These are phyloP conservation scores for Thamnophis elegans DNA, from an alignment of 2,797 vertebrate species.

Conservation along the genomic window DNA sequence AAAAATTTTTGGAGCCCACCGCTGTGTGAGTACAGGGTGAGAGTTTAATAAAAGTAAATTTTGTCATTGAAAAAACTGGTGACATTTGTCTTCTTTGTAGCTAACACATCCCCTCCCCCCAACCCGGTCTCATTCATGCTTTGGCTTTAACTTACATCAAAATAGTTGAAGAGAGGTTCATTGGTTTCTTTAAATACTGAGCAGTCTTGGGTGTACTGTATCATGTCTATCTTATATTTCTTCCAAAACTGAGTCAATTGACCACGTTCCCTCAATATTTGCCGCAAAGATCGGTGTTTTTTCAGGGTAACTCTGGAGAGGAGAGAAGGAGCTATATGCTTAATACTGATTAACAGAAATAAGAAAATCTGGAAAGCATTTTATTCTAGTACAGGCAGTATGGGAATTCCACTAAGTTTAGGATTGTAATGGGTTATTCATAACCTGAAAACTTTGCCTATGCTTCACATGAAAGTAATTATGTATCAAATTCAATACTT, in stretches of 20 bases:
- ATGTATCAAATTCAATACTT: not conserved
- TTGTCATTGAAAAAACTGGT: rapidly evolving
- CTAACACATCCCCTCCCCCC: not conserved
- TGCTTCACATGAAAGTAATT: not conserved
- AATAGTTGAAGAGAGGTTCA: constrained; percentile 76
- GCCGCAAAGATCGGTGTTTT: constrained; percentile 67
- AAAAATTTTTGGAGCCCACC: too few species aligned
- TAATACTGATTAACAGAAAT: not conserved
- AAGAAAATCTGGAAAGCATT: not conserved
- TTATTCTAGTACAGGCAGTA: not conserved
- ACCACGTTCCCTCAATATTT: constrained; percentile 63
- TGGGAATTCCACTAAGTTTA: not conserved
- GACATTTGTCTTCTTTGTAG: rapidly evolving
- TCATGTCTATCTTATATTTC: constrained; percentile 51
- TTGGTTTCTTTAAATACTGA: constrained; percentile 14
- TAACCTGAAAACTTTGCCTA: not conserved
- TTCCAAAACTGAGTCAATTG: constrained; percentile 71
- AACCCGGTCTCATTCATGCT: too few species aligned
- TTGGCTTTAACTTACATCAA: constrained; percentile 69
- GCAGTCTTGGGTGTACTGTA: constrained; percentile 63
- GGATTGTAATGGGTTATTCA: not conserved
- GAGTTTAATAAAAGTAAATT: not conserved
- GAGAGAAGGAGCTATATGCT: too few species aligned
- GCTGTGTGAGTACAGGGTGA: rapidly evolving
- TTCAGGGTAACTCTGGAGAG: constrained; percentile 66